Conservation (phyloP, 2,888 invertebrate genomes). For the Standfussiana lucernea region DNA sequence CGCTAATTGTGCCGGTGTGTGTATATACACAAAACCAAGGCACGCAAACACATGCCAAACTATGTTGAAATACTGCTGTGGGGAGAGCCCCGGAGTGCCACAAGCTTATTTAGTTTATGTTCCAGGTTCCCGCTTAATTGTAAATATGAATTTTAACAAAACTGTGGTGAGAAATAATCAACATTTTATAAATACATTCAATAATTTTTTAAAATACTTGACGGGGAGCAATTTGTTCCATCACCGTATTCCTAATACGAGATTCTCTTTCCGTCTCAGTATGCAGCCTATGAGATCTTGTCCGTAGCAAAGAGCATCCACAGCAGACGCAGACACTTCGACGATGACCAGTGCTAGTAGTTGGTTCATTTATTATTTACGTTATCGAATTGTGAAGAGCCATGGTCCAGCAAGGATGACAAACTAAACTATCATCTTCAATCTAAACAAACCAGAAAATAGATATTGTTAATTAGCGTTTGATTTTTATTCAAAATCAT, state of each 20-base stretch:
- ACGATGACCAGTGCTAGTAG: conserved; percentile 18
- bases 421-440: conserved; percentile 9
- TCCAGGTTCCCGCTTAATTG: background rate
- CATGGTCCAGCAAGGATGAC: conserved; percentile 17
- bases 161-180: too few relatives aligned
- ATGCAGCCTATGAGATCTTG: conserved; percentile 15
- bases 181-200: too few relatives aligned
- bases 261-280: conserved; percentile 10
- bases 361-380: conserved; percentile 14
- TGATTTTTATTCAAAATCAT: background rate
- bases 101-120: background rate
- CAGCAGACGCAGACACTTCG: conserved; percentile 13
- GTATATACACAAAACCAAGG: too few relatives aligned
- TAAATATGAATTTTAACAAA: conserved; percentile 1
- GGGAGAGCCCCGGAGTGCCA: background rate
- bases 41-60: too few relatives aligned
- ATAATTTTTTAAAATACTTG: too few relatives aligned
- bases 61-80: background rate
- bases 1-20: too few relatives aligned
- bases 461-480: conserved; percentile 1
- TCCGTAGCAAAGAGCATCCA: conserved; percentile 18
- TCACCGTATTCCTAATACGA: background rate
- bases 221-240: too few relatives aligned
- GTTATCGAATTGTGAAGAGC: conserved; percentile 4
- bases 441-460: conserved; percentile 4